A percentile compares a stretch with the other conserved stretches of the same genome.
phyloP scores from a whole-genome alignment of 2,113 vertebrate species.

The Balaeniceps rex region DNA sequence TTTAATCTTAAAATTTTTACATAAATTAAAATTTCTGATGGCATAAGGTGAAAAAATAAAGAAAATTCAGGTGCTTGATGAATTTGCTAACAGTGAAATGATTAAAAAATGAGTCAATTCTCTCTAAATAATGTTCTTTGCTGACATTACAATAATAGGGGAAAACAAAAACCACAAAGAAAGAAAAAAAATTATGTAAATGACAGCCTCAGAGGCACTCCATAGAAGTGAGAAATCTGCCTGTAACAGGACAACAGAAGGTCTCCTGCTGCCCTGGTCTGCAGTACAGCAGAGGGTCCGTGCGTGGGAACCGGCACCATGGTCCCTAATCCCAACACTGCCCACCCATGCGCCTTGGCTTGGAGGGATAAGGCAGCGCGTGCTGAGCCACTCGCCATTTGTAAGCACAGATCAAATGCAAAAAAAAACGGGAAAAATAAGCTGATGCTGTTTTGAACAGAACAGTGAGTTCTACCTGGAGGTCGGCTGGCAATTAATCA shows the following conservation, averaged over 20 bases:
- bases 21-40: not conserved
- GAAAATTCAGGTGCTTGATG: not conserved
- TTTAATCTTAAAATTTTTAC: conserved; percentile 25
- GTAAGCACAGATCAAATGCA: too few relatives aligned
- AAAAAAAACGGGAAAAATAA: not conserved
- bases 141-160: not conserved
- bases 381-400: rapidly evolving
- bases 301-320: rapidly evolving
- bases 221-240: not conserved
- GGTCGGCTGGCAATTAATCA: not conserved
- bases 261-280: not conserved
- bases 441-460: not conserved
- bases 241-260: not conserved
- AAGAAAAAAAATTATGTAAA: not conserved
- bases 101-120: not conserved
- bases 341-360: rapidly evolving
- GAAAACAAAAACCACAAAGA: not conserved
- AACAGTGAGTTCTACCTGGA: not conserved
- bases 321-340: rapidly evolving
- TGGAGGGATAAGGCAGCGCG: rapidly evolving
- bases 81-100: not conserved
- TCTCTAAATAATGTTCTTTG: not conserved
- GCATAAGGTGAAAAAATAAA: not conserved
- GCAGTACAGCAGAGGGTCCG: not conserved
- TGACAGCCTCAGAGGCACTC: not conserved